Percentiles rank a stretch among this genome's conserved stretches.
Conservation (phyloP, 2,888 invertebrate species). For the Gibbula magus region DNA sequence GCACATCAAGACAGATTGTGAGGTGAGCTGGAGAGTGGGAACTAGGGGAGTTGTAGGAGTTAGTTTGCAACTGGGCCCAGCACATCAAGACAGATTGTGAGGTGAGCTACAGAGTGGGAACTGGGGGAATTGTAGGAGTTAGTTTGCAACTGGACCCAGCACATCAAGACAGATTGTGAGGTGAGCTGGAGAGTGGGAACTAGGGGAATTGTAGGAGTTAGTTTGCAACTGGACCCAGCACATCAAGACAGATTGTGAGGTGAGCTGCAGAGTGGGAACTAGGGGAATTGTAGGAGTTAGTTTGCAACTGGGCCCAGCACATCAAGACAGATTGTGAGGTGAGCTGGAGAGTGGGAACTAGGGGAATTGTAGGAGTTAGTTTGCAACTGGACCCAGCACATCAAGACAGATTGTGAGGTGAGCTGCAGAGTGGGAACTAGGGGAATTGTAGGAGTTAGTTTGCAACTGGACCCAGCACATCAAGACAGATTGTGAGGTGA, state of each 20-base stretch:
- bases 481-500: slow-evolving; percentile 82
- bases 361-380: background rate
- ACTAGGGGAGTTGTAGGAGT: background rate
- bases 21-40: slow-evolving; percentile 73
- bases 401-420: slow-evolving; percentile 83
- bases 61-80: slow-evolving; percentile 79
- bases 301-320: slow-evolving; percentile 82
- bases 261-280: slow-evolving; percentile 56
- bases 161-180: slow-evolving; percentile 86
- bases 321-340: slow-evolving; percentile 85
- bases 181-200: slow-evolving; percentile 68
- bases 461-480: slow-evolving; percentile 85
- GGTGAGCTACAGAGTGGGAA: slow-evolving; percentile 69
- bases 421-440: slow-evolving; percentile 22
- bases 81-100: slow-evolving; percentile 87
- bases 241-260: slow-evolving; percentile 85
- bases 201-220: background rate
- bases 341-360: slow-evolving; percentile 30
- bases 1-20: slow-evolving; percentile 87
- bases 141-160: slow-evolving; percentile 81
- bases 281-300: background rate
- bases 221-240: slow-evolving; percentile 82
- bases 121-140: background rate
- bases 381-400: slow-evolving; percentile 84
- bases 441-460: background rate